Base-by-base conservation (phyloP, 1,140 invertebrate genomes). In the Eufriesea mexicana region DNA sequence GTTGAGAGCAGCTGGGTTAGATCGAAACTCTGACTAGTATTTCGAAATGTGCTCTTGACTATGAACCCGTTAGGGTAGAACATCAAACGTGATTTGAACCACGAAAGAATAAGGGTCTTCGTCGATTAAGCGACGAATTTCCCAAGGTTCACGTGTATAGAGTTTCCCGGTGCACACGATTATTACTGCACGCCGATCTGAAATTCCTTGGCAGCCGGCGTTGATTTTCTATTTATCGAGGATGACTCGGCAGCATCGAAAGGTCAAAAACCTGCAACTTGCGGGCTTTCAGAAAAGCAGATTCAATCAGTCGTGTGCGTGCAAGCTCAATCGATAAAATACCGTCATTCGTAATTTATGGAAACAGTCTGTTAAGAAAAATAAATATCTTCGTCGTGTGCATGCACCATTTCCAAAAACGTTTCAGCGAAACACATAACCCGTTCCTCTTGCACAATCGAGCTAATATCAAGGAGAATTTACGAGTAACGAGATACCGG, bases 241-340 rank as follows among this genome's bases (percentile, higher is more conserved):
- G 68, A 71, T 71, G 68, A 71, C 68, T 71, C 28, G 68, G 51
- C 49, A 18, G 14, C 16, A 7, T 18, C 25, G 68, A 42, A 55
- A 55, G 68, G 68, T 71, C 68, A 71, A 71, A 71, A 71, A 71
- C 68, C 68, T 55, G 68, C 16, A 55, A 71, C 68, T 71, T 71
- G 51, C 25, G 20, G 51, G 68, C 51, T 42, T 71, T 71, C 68
- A 35, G 51, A 35, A 71, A 71, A 55, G 25, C 68, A 55, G 68
- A 71, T 71, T 55, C 68, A 20, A 71, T 9, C 49, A 28, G 42
- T n/a, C 42, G 35, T 14, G 20, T 49, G 42, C 12, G n/a, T 23
- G 20, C 55, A 7, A 0, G 59, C 62, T 14, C 61, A 10, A 4
- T 35, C 28, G n/a, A 62, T 42, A 12, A 28, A 28, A 28, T 61